These are phyloP conservation scores for Brachionus manjavacas DNA, from an alignment of 1,140 invertebrate genomes.

Conservation along the genomic window DNA sequence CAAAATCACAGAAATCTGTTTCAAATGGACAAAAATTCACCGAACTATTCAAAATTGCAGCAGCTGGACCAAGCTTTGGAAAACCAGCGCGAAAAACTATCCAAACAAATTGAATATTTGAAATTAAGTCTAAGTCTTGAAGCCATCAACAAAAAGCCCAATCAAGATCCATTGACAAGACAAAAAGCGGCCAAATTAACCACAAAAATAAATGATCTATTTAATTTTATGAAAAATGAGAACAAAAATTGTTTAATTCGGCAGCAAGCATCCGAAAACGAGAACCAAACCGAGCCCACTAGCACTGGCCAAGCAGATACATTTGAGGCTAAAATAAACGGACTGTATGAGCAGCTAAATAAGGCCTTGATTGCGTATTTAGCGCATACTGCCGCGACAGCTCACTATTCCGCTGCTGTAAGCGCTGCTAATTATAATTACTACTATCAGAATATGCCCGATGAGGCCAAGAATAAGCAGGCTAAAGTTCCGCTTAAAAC, in stretches of 20 bases:
- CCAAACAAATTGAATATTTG: constrained; percentile 19
- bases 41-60: not conserved
- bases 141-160: not conserved
- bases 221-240: constrained; percentile 34
- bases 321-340: not conserved
- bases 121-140: not conserved
- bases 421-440: not conserved
- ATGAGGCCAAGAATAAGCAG: not conserved
- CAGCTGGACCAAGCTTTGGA: not conserved
- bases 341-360: constrained; percentile 13
- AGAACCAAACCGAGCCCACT: not conserved
- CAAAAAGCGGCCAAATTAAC: constrained; percentile 4
- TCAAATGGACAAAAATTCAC: not conserved
- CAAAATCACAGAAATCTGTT: not conserved
- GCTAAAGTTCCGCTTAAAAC: not conserved
- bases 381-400: constrained; percentile 34
- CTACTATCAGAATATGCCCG: not conserved
- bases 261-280: not conserved
- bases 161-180: not conserved
- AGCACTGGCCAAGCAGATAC: not conserved
- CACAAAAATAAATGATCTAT: constrained; percentile 13
- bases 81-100: not conserved
- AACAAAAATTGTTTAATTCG: not conserved
- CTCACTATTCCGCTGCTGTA: constrained; percentile 18
- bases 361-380: constrained; percentile 13